These are phyloP conservation scores for Stomorhina lunata DNA, from an alignment of 2,888 invertebrate species.

Conservation along the genomic window DNA sequence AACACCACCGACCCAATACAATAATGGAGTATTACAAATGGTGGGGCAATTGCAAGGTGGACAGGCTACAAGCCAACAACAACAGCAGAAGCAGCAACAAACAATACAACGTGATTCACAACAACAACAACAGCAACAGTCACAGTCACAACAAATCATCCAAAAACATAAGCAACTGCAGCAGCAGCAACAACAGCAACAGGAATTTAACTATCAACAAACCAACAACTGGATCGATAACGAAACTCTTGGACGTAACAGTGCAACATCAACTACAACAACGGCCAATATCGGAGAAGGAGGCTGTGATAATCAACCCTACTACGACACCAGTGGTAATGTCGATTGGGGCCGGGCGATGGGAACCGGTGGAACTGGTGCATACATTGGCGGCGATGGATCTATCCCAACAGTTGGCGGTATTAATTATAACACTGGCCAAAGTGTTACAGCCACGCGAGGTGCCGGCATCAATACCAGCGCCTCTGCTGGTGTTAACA, in stretches of 20 bases:
- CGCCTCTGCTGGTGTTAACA: slow-evolving; percentile 72
- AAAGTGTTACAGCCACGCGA: slow-evolving; percentile 70
- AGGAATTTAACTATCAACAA: slow-evolving; percentile 68
- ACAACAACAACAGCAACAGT: slow-evolving; percentile 68
- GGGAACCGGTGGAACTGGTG: slow-evolving; percentile 79
- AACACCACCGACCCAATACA: slow-evolving; percentile 81
- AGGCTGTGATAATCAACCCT: slow-evolving; percentile 77
- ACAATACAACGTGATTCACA: slow-evolving; percentile 67
- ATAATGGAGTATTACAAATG: slow-evolving; percentile 80
- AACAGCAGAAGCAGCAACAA: slow-evolving; percentile 73
- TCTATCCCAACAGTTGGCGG: slow-evolving; percentile 74
- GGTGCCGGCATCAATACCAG: slow-evolving; percentile 66
- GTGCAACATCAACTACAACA: slow-evolving; percentile 68
- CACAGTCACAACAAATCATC: slow-evolving; percentile 69
- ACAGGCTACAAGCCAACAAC: slow-evolving; percentile 79
- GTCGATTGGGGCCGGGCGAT: slow-evolving; percentile 79
- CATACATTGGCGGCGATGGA: slow-evolving; percentile 78
- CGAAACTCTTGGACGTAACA: slow-evolving; percentile 75
- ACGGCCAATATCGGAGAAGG: slow-evolving; percentile 73
- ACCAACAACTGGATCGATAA: slow-evolving; percentile 74
- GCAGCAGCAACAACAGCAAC: slow-evolving; percentile 67
- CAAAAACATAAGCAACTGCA: slow-evolving; percentile 69
- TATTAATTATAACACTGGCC: slow-evolving; percentile 74
- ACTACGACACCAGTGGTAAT: slow-evolving; percentile 78
- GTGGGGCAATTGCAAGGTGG: slow-evolving; percentile 80